Evolutionary conservation across 2,797 vertebrate species (phyloP).

Genomic region (Mormyrops boulengeri): DNA sequence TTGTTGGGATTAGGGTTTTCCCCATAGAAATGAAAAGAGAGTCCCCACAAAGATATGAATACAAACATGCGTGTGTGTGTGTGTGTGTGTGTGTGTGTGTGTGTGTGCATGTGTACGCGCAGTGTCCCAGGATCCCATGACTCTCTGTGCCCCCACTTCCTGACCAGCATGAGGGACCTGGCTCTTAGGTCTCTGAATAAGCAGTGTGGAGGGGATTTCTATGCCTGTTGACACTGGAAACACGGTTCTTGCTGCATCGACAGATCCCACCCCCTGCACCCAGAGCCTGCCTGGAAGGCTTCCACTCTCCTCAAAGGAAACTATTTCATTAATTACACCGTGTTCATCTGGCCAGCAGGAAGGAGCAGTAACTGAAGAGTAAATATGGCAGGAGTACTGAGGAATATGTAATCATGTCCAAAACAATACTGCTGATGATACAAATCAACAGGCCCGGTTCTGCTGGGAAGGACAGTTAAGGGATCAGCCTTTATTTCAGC

Average conservation of each 20-base stretch:
- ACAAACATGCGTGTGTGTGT: not conserved
- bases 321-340: conserved; percentile 11
- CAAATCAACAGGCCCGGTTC: not conserved
- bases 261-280: conserved; percentile 12
- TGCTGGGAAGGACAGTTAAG: not conserved
- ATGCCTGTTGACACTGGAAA: conserved; percentile 18
- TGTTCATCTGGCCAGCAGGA: conserved; percentile 18
- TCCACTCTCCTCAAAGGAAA: conserved; percentile 18
- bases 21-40: not conserved
- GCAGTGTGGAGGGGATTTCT: not conserved
- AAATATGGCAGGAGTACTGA: not conserved
- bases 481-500: not conserved
- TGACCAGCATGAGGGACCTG: not conserved
- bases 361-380: not conserved
- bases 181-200: not conserved
- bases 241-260: conserved; percentile 18
- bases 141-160: not conserved
- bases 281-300: not conserved
- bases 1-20: not conserved
- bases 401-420: not conserved
- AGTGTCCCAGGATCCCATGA: not conserved
- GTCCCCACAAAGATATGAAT: not conserved
- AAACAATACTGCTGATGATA: not conserved
- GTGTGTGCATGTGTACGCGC: not conserved
- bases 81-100: not conserved